These are phyloP conservation scores for Pristionchus entomophagus DNA, from an alignment of 2,888 invertebrate genomes.

Conservation along the genomic window DNA sequence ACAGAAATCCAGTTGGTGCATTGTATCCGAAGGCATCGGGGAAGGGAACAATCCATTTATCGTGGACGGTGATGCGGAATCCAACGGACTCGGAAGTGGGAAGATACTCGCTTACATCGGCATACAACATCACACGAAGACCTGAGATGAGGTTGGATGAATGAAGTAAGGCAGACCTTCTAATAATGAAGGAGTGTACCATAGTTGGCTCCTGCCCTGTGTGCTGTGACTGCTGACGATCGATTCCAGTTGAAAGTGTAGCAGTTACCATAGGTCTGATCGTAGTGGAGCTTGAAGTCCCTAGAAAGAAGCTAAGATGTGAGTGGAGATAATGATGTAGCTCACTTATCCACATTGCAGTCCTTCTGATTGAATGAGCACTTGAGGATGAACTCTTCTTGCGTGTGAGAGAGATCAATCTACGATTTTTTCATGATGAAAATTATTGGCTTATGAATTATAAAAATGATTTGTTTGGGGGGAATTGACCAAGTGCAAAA, in stretches of 20 bases:
- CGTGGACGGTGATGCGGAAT: constrained; percentile 74
- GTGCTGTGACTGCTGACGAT: constrained; percentile 68
- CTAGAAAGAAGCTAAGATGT: constrained; percentile 49
- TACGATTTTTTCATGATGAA: neutral
- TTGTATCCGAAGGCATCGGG: constrained; percentile 75
- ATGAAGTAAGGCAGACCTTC: no score
- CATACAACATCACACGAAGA: constrained; percentile 73
- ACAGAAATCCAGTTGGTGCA: constrained; percentile 75
- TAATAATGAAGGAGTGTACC: constrained; percentile 60
- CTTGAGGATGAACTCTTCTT: constrained; percentile 74
- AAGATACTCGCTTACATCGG: constrained; percentile 73
- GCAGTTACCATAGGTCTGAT: constrained; percentile 75
- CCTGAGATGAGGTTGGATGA: no score
- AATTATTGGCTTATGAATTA: neutral
- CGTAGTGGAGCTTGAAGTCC: constrained; percentile 73
- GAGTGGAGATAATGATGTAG: neutral
- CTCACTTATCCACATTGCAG: constrained; percentile 72
- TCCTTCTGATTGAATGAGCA: constrained; percentile 76
- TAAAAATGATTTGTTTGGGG: neutral
- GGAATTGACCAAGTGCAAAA: no score
- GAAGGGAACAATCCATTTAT: constrained; percentile 75
- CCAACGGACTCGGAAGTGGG: constrained; percentile 75
- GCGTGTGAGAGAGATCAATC: constrained; percentile 66
- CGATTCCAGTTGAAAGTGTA: constrained; percentile 74
- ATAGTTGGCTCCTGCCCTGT: constrained; percentile 75